These are phyloP conservation scores for Myotis planiceps DNA, from an alignment of 2,797 vertebrate species.

Conservation along the genomic window DNA sequence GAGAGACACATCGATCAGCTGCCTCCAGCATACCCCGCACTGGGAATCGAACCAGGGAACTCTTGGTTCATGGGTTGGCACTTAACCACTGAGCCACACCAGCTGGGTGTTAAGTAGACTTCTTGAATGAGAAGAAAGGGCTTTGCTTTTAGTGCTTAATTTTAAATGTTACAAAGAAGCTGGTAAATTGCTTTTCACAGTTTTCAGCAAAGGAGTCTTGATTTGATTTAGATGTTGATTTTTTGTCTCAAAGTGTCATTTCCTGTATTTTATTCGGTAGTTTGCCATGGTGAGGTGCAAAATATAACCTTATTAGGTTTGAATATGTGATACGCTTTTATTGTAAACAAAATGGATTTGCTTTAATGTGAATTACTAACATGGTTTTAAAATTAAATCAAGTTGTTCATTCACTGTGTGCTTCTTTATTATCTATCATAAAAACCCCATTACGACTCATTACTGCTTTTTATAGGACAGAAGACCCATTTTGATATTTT, in stretches of 20 bases:
- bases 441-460: background rate
- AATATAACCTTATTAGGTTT: background rate
- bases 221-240: conserved; percentile 44
- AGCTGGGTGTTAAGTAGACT: background rate
- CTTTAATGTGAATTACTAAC: background rate
- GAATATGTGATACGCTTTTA: background rate
- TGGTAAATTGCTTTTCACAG: conserved; percentile 21
- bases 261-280: conserved; percentile 43
- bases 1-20: background rate
- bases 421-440: background rate
- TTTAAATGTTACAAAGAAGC: background rate
- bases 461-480: background rate
- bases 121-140: background rate
- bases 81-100: background rate
- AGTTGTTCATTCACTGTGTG: background rate
- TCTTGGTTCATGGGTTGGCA: background rate
- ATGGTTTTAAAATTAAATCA: conserved; percentile 29
- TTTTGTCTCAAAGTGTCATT: conserved; percentile 49
- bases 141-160: background rate
- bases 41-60: background rate
- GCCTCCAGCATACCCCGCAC: background rate
- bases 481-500: background rate
- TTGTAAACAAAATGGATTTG: background rate
- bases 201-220: conserved; percentile 38
- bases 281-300: background rate